These are phyloP conservation scores for Lasioglossum oenotherae DNA, from an alignment of 2,888 invertebrate species.

Conservation along the genomic window DNA sequence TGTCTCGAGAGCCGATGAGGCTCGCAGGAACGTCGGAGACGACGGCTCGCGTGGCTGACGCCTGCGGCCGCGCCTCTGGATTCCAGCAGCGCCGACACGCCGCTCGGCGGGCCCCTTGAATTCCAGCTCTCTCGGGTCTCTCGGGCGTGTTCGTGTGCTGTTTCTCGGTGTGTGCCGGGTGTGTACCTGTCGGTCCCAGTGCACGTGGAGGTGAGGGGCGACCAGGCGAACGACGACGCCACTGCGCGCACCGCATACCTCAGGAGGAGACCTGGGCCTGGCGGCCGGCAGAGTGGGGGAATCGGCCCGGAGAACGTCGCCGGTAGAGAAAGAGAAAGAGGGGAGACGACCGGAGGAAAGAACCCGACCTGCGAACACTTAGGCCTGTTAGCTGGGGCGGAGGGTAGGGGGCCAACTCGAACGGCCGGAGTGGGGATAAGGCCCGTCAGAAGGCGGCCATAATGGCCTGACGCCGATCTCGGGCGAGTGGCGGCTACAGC, in stretches of 20 bases:
- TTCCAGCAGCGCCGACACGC: conserved; percentile 76
- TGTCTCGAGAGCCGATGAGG: conserved; percentile 47
- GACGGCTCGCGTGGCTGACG: conserved; percentile 60
- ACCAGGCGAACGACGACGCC: conserved; percentile 59
- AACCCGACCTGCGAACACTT: conserved; percentile 26
- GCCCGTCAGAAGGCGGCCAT: conserved; percentile 76
- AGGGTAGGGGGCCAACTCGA: conserved; percentile 32
- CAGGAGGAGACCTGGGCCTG: conserved; percentile 54
- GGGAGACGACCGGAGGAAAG: conserved; percentile 39
- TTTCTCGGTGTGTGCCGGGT: conserved; percentile 25
- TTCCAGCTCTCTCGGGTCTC: conserved; percentile 34
- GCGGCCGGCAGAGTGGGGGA: conserved; percentile 27
- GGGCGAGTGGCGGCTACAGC: conserved; percentile 77
- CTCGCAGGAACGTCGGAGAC: conserved; percentile 41
- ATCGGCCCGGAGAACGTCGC: conserved; percentile 54
- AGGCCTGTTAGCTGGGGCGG: not conserved
- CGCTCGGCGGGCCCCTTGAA: conserved; percentile 39
- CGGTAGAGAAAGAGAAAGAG: not conserved
- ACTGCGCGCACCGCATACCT: conserved; percentile 68
- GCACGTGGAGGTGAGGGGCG: conserved; percentile 67
- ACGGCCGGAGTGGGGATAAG: conserved; percentile 34
- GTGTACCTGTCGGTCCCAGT: conserved; percentile 47
- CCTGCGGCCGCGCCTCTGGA: conserved; percentile 78
- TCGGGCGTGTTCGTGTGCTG: conserved; percentile 28
- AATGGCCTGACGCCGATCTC: conserved; percentile 79